Percentiles rank a stretch among this genome's conserved stretches.
These are phyloP conservation scores for Drosophila ironensis DNA, from an alignment of 1,140 invertebrate genomes.

Conservation along the genomic window DNA sequence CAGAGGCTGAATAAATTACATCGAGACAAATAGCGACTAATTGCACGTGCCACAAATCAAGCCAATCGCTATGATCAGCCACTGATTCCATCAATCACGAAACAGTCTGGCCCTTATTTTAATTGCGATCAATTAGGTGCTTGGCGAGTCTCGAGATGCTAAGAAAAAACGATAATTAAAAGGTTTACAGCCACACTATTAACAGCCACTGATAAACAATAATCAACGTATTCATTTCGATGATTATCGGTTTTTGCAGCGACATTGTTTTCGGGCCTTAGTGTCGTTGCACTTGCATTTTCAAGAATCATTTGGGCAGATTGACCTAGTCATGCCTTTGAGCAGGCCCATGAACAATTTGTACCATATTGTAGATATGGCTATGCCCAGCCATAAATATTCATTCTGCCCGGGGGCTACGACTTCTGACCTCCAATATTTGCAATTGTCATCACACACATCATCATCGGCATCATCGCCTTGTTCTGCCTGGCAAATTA, in stretches of 20 bases:
- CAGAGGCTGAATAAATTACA: constrained; percentile 29
- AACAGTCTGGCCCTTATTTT: constrained; percentile 14
- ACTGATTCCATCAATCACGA: constrained; percentile 2
- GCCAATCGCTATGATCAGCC: not conserved
- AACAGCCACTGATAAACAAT: constrained; percentile 11
- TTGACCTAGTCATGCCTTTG: constrained; percentile 52
- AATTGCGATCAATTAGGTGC: constrained; percentile 24
- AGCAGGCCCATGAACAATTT: constrained; percentile 5
- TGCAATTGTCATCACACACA: constrained; percentile 54
- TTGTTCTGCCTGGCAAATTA: constrained; percentile 42
- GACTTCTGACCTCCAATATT: constrained; percentile 69
- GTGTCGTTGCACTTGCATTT: constrained; percentile 38
- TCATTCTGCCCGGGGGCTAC: constrained; percentile 4
- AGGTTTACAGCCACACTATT: constrained; percentile 12
- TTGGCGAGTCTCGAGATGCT: too few relatives aligned
- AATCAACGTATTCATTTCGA: constrained; percentile 3
- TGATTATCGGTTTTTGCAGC: constrained; percentile 8
- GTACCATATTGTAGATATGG: too few relatives aligned
- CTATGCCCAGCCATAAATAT: constrained; percentile 13
- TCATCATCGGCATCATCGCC: constrained; percentile 13
- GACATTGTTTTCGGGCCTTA: constrained; percentile 4
- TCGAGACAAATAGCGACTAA: constrained; percentile 16
- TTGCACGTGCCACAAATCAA: constrained; percentile 31
- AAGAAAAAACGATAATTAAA: too few relatives aligned
- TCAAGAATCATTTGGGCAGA: constrained; percentile 54